phyloP scores from a whole-genome alignment of 2,888 invertebrate genomes.

The Mimas tiliae region DNA sequence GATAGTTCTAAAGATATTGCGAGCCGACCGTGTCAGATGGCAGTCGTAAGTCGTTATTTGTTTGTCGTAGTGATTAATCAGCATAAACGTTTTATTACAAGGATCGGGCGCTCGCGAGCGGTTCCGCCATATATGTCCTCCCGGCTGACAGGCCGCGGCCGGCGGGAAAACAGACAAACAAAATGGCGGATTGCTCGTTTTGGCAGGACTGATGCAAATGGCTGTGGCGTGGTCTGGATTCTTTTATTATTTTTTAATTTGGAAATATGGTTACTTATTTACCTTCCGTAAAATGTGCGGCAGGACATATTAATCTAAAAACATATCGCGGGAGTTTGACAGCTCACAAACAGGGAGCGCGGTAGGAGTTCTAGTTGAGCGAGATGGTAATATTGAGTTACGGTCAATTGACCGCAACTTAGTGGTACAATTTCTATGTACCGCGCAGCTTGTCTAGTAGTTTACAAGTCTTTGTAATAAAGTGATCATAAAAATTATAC shows the following conservation, averaged over 20 bases:
- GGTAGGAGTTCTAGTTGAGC: too few relatives aligned
- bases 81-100: constrained; percentile 74
- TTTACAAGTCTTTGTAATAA: too few relatives aligned
- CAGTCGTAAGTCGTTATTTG: constrained; percentile 43
- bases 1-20: constrained; percentile 47
- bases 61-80: constrained; percentile 70
- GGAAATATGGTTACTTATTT: constrained; percentile 20
- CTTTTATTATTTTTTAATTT: constrained; percentile 24
- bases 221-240: constrained; percentile 54
- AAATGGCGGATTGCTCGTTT: constrained; percentile 46
- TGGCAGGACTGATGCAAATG: constrained; percentile 57
- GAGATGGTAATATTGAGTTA: too few relatives aligned
- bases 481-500: too few relatives aligned
- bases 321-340: too few relatives aligned
- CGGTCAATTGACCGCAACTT: too few relatives aligned
- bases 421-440: too few relatives aligned
- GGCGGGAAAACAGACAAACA: constrained; percentile 45
- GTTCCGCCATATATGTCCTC: constrained; percentile 69
- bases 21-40: constrained; percentile 50
- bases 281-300: neutral
- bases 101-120: constrained; percentile 52
- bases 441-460: too few relatives aligned
- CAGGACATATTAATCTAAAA: neutral
- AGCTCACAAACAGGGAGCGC: too few relatives aligned
- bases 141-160: constrained; percentile 50